Conservation (phyloP, 2,888 invertebrate genomes). For the Chalcis sispes region DNA sequence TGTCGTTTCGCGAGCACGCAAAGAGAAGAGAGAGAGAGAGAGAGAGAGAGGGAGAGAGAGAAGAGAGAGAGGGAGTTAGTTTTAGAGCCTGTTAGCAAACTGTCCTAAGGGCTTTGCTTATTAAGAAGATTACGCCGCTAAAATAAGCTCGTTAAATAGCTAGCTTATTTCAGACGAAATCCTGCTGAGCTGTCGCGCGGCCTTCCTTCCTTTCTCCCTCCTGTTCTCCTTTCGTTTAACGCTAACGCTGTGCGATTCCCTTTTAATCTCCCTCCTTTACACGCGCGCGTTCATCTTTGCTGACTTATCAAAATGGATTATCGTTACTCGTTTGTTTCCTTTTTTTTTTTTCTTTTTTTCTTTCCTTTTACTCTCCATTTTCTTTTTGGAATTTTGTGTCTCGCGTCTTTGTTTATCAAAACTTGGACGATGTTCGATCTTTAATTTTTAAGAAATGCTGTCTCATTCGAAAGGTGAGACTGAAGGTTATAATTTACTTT, state of each 20-base stretch:
- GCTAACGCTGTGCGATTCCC: not conserved
- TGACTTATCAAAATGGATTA: conserved; percentile 24
- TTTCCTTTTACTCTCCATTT: not conserved
- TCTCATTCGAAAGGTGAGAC: not conserved
- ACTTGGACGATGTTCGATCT: not conserved
- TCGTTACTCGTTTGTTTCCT: too few relatives aligned
- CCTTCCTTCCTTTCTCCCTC: conserved; percentile 30
- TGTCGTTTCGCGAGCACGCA: conserved; percentile 28
- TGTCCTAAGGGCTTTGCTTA: conserved; percentile 38
- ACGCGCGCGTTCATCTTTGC: not conserved
- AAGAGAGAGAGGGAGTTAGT: not conserved
- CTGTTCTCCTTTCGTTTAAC: not conserved
- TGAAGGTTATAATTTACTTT: not conserved
- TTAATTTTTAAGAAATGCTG: not conserved
- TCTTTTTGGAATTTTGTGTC: not conserved
- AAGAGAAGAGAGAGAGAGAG: conserved; percentile 3
- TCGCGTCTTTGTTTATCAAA: too few relatives aligned
- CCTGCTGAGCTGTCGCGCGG: conserved; percentile 10
- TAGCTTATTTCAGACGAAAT: conserved; percentile 31
- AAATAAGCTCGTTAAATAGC: conserved; percentile 55
- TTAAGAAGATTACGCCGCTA: conserved; percentile 52
- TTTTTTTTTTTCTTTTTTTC: not conserved
- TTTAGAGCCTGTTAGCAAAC: conserved; percentile 45
- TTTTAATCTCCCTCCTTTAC: conserved; percentile 21
- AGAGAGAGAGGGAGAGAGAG: not conserved